A percentile compares a stretch with the other conserved stretches of the same genome.
Conservation (phyloP, 2,113 vertebrate species). For the Alexandromys fortis region DNA sequence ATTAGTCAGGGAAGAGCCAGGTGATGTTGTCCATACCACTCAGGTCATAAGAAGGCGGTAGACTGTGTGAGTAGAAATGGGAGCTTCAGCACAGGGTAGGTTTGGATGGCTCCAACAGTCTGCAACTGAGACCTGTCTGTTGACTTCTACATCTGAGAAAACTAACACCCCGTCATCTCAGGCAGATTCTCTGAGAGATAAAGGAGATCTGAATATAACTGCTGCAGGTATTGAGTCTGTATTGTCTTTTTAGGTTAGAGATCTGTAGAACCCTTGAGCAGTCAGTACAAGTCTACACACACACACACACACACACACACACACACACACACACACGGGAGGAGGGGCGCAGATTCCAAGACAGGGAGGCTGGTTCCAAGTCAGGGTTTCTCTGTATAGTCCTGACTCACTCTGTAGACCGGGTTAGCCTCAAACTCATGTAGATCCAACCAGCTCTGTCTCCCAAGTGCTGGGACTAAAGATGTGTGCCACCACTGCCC, state of each 20-base stretch:
- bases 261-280: not conserved
- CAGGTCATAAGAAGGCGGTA: not conserved
- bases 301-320: no score
- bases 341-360: no score
- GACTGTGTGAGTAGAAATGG: not conserved
- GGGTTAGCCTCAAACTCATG: not conserved
- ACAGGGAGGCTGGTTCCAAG: not conserved
- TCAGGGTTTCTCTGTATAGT: not conserved
- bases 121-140: not conserved
- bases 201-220: not conserved
- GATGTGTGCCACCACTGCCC: not conserved
- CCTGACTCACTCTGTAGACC: not conserved
- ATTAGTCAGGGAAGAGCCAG: not conserved
- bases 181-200: not conserved
- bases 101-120: not conserved
- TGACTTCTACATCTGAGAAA: conserved; percentile 2
- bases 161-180: not conserved
- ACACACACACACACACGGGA: no score
- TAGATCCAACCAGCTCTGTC: not conserved
- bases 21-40: not conserved
- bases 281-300: not conserved
- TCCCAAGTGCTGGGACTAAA: not conserved
- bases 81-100: not conserved
- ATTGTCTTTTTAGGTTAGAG: not conserved
- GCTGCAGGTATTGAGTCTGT: not conserved